Evolutionary conservation across 30 jellyfish, hydroid and myxozoan species (phyloP), one percentile per base, ranked within the genome.

Genomic region (Aurelia aurita complex sp. Pacific): DNA sequence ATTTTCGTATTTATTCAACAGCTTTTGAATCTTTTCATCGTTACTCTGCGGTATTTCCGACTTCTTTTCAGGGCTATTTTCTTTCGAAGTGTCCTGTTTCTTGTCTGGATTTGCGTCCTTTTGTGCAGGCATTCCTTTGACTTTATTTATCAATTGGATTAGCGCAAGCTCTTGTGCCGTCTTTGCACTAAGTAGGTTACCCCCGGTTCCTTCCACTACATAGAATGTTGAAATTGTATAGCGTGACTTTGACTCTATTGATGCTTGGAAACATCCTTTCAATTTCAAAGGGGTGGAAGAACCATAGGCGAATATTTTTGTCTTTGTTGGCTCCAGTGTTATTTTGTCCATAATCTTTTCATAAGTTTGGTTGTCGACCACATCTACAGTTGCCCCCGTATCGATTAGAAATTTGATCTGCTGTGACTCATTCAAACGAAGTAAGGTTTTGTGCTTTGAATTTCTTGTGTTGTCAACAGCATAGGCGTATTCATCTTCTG

Each of bases 161-260:
- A 83, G 76, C 5, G 40, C 60, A 54, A 83, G 74, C 2, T 71
- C 86, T 46, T 83, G 92, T 32, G 92, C 92, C 4, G 92, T 83
- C 74, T 83, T 83, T 38, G 63, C 92, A 83, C 87, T 83, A 5
- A 72, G 86, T 51, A 83, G 32, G 59, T 73, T 83, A 2, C 92
- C 92, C 76, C 92, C 50, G 5, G 50, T 38, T 38, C 50, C 50
- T 38, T 38, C 50, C 5, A 38, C 50, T 38, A 38, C 50, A 38
- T 2, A 18, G 68, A 18, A 18, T 9, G 14, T 59, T 15, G 8
- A 59, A 0, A 18, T 13, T 59, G 29, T 9, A 59, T 59, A 59
- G 68, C 18, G 32, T 2, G 68, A 13, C 32, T 59, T 59, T 59
- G 68, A 13, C 32, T 59, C 32, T 18, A 18, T 59, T 59, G 68